phyloP scores from a whole-genome alignment of 2,888 invertebrate species.

The Pollenia labialis region DNA sequence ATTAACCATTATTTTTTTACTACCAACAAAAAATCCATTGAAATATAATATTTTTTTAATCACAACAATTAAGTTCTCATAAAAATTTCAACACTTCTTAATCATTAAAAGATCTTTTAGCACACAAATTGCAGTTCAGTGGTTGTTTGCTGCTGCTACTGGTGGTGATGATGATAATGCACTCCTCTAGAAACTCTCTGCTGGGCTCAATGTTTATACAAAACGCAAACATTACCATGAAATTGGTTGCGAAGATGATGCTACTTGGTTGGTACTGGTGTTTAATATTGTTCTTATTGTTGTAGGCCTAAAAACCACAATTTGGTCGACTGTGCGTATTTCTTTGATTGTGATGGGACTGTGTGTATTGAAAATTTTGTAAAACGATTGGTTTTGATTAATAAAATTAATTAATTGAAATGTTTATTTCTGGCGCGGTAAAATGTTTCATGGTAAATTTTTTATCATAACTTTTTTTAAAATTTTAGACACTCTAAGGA shows the following conservation, averaged over 20 bases:
- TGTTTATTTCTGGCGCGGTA: not conserved
- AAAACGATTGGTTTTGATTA: not conserved
- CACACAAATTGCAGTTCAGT: slow-evolving; percentile 11
- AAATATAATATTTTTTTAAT: not conserved
- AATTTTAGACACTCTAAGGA: no score
- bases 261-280: not conserved
- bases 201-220: not conserved
- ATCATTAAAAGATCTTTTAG: slow-evolving; percentile 31
- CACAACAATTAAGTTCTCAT: slow-evolving; percentile 58
- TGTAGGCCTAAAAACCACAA: not conserved
- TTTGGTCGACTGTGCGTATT: not conserved
- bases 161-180: no score
- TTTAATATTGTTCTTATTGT: not conserved
- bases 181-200: not conserved
- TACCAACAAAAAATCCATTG: not conserved
- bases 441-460: not conserved
- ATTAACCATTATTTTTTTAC: no score
- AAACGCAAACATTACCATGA: not conserved
- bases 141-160: slow-evolving; percentile 10
- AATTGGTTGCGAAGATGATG: not conserved
- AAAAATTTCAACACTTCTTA: slow-evolving; percentile 63
- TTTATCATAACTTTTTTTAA: no score
- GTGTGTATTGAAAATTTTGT: not conserved
- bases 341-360: not conserved
- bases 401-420: slow-evolving; percentile 7